Conservation (phyloP, 2,113 vertebrate genomes). For the Corapipo altera region DNA sequence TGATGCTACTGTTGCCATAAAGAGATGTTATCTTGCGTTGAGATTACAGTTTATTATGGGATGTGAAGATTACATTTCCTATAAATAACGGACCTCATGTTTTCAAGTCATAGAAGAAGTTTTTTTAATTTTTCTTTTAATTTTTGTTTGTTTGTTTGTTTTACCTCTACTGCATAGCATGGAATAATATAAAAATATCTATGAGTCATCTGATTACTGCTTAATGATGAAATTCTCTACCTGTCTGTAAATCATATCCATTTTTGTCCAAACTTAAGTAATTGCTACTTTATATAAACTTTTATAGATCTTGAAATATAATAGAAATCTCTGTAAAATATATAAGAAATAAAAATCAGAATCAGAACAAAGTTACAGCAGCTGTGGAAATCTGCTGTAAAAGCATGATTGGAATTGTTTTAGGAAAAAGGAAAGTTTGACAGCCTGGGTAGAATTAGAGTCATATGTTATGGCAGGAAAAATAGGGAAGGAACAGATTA, state of each 20-base stretch:
- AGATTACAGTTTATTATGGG: not conserved
- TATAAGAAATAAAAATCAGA: not conserved
- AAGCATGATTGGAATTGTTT: not conserved
- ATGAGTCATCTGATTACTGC: not conserved
- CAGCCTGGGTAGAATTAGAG: not conserved
- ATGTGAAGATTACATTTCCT: not conserved
- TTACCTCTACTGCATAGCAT: accelerated
- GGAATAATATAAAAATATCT: not conserved
- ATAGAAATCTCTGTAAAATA: not conserved
- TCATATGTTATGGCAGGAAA: not conserved
- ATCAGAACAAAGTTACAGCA: not conserved
- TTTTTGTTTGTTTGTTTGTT: not conserved
- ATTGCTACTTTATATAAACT: not conserved
- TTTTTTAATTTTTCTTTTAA: not conserved
- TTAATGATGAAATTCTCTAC: not conserved
- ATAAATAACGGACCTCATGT: not conserved
- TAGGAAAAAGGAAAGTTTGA: not conserved
- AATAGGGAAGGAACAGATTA: not conserved
- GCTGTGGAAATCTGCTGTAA: not conserved
- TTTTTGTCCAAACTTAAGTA: not conserved
- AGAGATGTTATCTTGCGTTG: not conserved
- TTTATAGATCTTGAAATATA: not conserved
- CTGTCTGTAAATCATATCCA: not conserved
- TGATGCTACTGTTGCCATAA: not conserved
- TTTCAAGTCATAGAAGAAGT: not conserved